Base-by-base conservation (phyloP, 2,888 invertebrate genomes). In the Meiosimyza decipiens region DNA sequence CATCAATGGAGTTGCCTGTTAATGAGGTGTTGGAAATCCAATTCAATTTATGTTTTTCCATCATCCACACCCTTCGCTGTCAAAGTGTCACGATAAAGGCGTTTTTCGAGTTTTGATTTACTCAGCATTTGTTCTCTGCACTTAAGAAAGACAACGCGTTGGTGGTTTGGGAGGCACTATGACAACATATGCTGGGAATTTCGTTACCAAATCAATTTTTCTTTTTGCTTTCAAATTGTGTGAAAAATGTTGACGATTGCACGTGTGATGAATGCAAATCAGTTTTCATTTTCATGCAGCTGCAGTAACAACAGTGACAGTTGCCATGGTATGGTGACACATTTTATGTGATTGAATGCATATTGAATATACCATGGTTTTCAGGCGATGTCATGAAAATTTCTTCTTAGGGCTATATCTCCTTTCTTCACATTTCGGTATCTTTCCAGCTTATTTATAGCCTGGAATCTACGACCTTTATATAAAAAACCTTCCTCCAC, bases 241-340 rank as follows among this genome's bases (percentile, higher is more conserved):
- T 64, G 64, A 16, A 51, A 64, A 64, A 51, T 18, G 51, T 22
- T 18, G 64, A 6, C 50, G 28, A 64, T 16, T 7, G 22, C 49
- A 13, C 40, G 50, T 50, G 15, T 13, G 50, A 18, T 28, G 64
- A 50, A 64, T 64, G 50, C 64, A 64, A 64, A 64, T 64, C 22
- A 64, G 64, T 64, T 64, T 64, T 64, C 64, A 51, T 64, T 64
- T 64, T 64, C 64, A 64, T 13, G 64, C 51, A 64, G n/a, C 51
- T 22, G 18, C 11, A 16, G 16, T 13, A 49, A 64, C 64, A 22
- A 51, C 12, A 51, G 5, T 16, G 18, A 50, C 2, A 52, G 12
- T n/a, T 5, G 6, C 22, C 40, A 47, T 63, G 63, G 22, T 33
- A 60, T 33, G 15, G 28, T 60, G 59, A 60, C 59, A 60, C 49